Base-by-base conservation (phyloP, 2,113 vertebrate species). In the Ceuthmochares aereus region DNA sequence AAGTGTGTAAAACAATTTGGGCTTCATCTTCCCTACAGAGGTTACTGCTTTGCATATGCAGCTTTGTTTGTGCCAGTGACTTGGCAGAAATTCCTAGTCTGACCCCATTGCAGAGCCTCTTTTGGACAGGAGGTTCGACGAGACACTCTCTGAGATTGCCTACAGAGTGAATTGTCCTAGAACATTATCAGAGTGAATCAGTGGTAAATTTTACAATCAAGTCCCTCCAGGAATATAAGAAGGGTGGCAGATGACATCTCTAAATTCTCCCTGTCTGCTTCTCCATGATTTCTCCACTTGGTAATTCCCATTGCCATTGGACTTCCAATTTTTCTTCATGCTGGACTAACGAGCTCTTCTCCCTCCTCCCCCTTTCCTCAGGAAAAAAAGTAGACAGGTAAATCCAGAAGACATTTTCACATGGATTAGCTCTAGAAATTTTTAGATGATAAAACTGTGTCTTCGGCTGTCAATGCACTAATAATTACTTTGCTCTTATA, bases 81-180 rank as follows among this genome's bases (percentile, higher is more conserved):
- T 49, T 34, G 18, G 11, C 62, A 42, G 26, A 8, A 74, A 74
- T 29, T 78, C 19, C 29, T 37, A 6, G 7, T 45, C 27, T 32
- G 49, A 42, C 3, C 3, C 3, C 0, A 0, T 59, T 22, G 22
- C 17, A 55, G 18, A 63, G 14, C 18, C 10, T 40, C 0, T 0
- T 81, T 81, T 56, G 32, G 29, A 32, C 16, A 47, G 16, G 22
- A 60, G 11, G 6, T 14, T 8, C 5, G 6, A 42, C 20, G 25
- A 29, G 17, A 34, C 5, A 32, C 5, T 30, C 6, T 5, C 59
- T 45, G 32, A 73, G 19, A 16, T 5, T 63, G 21, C 5, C 12
- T 68, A 14, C 23, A 84, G 14, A 45, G 4, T 42, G 9, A 84
- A 43, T 22, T 45, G 15, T 14, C 2, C 14, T 32, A 8, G 29